Evolutionary conservation across 2,888 invertebrate species (phyloP), one percentile per base, ranked within the genome.

Genomic region (Carterocephalus palaemon): DNA sequence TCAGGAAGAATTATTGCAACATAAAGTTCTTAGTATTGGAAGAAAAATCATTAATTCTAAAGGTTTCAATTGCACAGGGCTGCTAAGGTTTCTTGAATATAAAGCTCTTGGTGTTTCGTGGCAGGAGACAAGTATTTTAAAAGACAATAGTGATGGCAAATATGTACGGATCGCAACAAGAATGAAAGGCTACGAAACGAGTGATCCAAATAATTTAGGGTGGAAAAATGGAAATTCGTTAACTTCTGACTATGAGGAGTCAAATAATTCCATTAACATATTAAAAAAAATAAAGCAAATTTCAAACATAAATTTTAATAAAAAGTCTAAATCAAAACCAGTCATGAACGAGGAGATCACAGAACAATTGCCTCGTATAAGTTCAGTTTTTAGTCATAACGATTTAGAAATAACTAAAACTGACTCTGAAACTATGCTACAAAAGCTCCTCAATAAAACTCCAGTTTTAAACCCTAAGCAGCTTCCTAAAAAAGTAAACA

Each of bases 381-480:
- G 10, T 43, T 20, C 42, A 8, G 42, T 36, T n/a, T 29, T 28
- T 10, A 36, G 42, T 28, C 20, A 34, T 5, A 5, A 10, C 15
- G 28, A 36, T 36, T 22, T 36, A 22, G 42, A 36, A 22, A 29
- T 29, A 33, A 24, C 19, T 3, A 43, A 43, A 29, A 22, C 59
- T 64, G 7, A 68, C 53, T 29, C 28, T 2, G 42, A 45, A 4
- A 15, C 3, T n/a, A 9, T 13, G 2, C 1, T 26, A 6, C 9
- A 47, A 26, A 71, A 64, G 51, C 48, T 75, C n/a, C 53, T 74
- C 2, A 75, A 80, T 59, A 56, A 61, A 16, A 75, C 64, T 58
- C 85, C 85, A 22, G 85, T 82, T 8, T 64, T 75, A 20, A 78
- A 82, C 52, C 85, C 85, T 3, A 85, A 77, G 61, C 70, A 77